These are phyloP conservation scores for Hirtodrosophila histrioides DNA, from an alignment of 2,888 invertebrate genomes.

Conservation along the genomic window DNA sequence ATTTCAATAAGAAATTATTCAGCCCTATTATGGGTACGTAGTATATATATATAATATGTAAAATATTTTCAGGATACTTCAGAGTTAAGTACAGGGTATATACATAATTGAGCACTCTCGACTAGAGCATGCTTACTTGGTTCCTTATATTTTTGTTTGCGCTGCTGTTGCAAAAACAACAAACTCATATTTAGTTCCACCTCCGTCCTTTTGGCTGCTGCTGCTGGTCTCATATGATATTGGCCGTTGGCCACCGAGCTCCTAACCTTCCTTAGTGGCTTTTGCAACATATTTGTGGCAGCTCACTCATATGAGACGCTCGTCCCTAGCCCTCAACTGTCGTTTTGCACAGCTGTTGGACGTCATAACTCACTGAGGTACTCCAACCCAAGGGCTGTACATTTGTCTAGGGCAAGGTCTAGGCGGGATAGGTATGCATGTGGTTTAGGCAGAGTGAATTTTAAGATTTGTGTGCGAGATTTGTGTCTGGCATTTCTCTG, in stretches of 20 bases:
- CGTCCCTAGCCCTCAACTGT: conserved; percentile 20
- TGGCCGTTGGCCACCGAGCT: conserved; percentile 7
- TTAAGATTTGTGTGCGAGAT: conserved; percentile 59
- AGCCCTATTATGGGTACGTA: no score
- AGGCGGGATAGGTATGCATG: conserved; percentile 1
- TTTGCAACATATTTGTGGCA: conserved; percentile 60
- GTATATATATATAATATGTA: no score
- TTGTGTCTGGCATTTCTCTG: conserved; percentile 61
- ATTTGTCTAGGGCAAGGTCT: conserved; percentile 1
- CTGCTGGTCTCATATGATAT: conserved; percentile 40
- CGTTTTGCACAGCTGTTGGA: conserved; percentile 73
- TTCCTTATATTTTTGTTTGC: conserved; percentile 1
- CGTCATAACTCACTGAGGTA: conserved; percentile 71
- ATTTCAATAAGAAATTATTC: no score
- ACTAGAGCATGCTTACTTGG: neutral
- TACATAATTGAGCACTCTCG: neutral
- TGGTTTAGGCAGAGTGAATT: conserved; percentile 6
- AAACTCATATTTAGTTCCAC: conserved; percentile 39
- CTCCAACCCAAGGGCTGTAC: conserved; percentile 33
- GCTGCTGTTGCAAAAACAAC: conserved; percentile 36
- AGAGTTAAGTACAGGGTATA: no score
- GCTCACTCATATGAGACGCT: conserved; percentile 35
- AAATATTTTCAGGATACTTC: no score
- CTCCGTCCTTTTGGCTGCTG: conserved; percentile 23
- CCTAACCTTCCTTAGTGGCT: conserved; percentile 18